Percentiles rank a stretch among this genome's conserved stretches.
Conservation (phyloP, 2,113 vertebrate genomes). For the Garra rufa region DNA sequence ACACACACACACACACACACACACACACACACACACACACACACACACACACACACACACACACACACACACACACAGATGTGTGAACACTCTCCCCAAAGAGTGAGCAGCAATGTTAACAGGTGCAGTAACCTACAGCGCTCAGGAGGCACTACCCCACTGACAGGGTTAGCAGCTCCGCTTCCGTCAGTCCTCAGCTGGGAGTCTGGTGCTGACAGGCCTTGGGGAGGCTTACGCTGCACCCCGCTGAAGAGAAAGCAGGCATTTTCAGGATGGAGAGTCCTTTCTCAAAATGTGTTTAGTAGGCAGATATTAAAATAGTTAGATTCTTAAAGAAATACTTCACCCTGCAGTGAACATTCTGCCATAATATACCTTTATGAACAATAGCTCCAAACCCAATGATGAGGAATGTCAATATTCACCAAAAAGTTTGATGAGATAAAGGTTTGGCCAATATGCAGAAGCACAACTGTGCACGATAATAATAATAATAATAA, state of each 20-base stretch:
- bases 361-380: not conserved
- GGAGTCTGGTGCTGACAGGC: constrained; percentile 54
- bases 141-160: constrained; percentile 60
- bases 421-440: too few relatives aligned
- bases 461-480: too few relatives aligned
- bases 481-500: too few relatives aligned
- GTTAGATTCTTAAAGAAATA: not conserved
- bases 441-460: too few relatives aligned
- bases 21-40: not conserved
- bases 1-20: not conserved
- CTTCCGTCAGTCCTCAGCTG: constrained; percentile 62
- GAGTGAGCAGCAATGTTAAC: constrained; percentile 59
- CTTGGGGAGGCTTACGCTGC: constrained; percentile 27
- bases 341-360: not conserved
- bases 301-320: not conserved
- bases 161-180: constrained; percentile 61
- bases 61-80: not conserved
- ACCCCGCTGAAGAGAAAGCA: not conserved
- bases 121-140: constrained; percentile 56
- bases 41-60: constrained; percentile 4
- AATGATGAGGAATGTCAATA: too few relatives aligned
- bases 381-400: too few relatives aligned
- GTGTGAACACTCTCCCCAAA: constrained; percentile 13
- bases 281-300: not conserved
- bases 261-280: not conserved